Percentiles rank a stretch among this genome's conserved stretches.
These are phyloP conservation scores for Alviniconcha strummeri DNA, from an alignment of 2,888 invertebrate genomes.

Conservation along the genomic window DNA sequence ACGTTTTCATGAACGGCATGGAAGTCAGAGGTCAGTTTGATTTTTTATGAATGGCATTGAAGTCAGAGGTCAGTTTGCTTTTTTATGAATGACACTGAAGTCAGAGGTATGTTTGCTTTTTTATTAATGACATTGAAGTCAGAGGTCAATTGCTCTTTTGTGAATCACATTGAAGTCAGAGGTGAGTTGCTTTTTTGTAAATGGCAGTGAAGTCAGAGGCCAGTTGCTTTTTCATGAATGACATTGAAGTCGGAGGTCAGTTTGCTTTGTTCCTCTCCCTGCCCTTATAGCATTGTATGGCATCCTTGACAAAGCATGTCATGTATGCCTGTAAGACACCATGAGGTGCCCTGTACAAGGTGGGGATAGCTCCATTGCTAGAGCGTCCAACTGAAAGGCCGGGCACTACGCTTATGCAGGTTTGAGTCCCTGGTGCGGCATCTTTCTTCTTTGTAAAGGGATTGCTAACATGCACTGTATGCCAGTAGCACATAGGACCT, in stretches of 20 bases:
- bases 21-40: conserved; percentile 81
- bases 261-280: neutral
- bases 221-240: neutral
- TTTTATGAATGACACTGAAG: conserved; percentile 93
- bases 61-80: conserved; percentile 80
- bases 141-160: conserved; percentile 85
- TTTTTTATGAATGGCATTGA: conserved; percentile 94
- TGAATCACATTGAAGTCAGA: conserved; percentile 92
- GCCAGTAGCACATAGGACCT: too few relatives aligned
- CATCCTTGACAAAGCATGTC: too few relatives aligned
- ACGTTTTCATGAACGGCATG: conserved; percentile 95
- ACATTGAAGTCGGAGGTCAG: too few relatives aligned
- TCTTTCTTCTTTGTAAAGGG: too few relatives aligned
- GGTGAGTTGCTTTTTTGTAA: conserved; percentile 86
- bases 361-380: too few relatives aligned
- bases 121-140: conserved; percentile 94
- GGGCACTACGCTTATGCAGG: too few relatives aligned
- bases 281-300: too few relatives aligned
- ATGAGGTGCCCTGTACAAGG: too few relatives aligned
- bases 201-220: conserved; percentile 90
- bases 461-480: too few relatives aligned
- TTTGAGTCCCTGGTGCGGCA: too few relatives aligned
- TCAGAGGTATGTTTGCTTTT: conserved; percentile 81
- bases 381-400: too few relatives aligned
- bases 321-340: too few relatives aligned